Percentiles rank a stretch among this genome's conserved stretches.
These are phyloP conservation scores for Chesias legatella DNA, from an alignment of 2,888 invertebrate genomes.

Conservation along the genomic window DNA sequence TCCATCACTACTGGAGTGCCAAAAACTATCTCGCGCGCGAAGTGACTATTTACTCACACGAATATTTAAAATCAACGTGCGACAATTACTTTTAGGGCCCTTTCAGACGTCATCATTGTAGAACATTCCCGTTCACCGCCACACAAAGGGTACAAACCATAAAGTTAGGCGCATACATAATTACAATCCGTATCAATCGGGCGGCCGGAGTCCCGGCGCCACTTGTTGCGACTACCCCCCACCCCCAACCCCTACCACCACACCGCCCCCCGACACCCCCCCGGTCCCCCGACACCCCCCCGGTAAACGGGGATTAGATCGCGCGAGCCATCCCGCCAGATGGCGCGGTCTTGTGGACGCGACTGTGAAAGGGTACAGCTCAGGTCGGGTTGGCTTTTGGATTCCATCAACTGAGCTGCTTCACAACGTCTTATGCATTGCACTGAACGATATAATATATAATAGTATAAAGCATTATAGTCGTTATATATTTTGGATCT, in stretches of 20 bases:
- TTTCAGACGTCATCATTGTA: too few species aligned
- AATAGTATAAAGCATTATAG: too few species aligned
- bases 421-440: too few species aligned
- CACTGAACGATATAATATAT: too few species aligned
- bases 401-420: neutral
- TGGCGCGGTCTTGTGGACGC: conserved; percentile 11
- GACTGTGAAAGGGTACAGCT: conserved; percentile 8
- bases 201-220: conserved; percentile 45
- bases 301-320: conserved; percentile 24
- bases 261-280: neutral
- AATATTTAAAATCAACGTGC: too few species aligned
- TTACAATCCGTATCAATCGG: conserved; percentile 25
- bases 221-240: conserved; percentile 56
- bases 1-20: too few species aligned
- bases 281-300: neutral
- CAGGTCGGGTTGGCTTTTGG: neutral
- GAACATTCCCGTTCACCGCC: neutral
- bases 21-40: too few species aligned
- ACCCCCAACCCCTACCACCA: too few species aligned
- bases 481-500: too few species aligned
- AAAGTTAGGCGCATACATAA: conserved; percentile 11
- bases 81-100: too few species aligned
- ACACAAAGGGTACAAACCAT: neutral
- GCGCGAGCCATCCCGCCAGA: conserved; percentile 18
- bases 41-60: too few species aligned